Conservation (phyloP, 2,888 invertebrate species). For the Heliconius sara region DNA sequence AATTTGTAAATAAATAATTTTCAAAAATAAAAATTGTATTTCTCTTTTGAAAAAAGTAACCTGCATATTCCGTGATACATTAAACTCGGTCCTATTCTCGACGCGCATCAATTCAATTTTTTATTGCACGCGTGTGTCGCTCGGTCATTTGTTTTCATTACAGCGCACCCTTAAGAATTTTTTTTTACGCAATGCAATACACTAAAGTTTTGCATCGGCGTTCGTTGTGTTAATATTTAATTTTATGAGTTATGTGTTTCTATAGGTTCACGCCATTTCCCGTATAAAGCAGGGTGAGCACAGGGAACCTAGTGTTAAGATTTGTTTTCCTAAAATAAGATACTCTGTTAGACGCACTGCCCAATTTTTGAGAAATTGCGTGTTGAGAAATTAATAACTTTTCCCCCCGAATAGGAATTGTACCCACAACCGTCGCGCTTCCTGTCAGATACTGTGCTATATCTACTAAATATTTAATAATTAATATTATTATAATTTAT, state of each 20-base stretch:
- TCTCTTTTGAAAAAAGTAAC: constrained; percentile 29
- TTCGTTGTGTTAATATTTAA: constrained; percentile 22
- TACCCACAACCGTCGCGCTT: not conserved
- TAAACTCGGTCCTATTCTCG: constrained; percentile 74
- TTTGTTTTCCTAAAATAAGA: too few relatives aligned
- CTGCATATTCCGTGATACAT: constrained; percentile 56
- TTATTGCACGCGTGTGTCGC: constrained; percentile 72
- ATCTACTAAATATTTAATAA: too few relatives aligned
- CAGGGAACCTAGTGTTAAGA: too few relatives aligned
- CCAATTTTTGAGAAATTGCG: not conserved
- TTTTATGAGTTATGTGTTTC: not conserved
- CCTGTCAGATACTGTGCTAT: too few relatives aligned
- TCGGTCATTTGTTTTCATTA: constrained; percentile 82
- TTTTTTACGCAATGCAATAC: constrained; percentile 14
- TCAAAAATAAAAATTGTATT: constrained; percentile 22
- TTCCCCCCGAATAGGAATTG: not conserved
- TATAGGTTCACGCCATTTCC: not conserved
- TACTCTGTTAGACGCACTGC: not conserved
- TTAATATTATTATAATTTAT: too few relatives aligned
- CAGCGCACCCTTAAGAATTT: constrained; percentile 61
- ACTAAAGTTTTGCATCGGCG: not conserved
- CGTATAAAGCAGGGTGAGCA: not conserved
- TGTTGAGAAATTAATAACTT: not conserved
- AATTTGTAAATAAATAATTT: constrained; percentile 9
- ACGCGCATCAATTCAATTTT: constrained; percentile 75